phyloP scores from a whole-genome alignment of 2,888 invertebrate species.

The Julus scanicus region DNA sequence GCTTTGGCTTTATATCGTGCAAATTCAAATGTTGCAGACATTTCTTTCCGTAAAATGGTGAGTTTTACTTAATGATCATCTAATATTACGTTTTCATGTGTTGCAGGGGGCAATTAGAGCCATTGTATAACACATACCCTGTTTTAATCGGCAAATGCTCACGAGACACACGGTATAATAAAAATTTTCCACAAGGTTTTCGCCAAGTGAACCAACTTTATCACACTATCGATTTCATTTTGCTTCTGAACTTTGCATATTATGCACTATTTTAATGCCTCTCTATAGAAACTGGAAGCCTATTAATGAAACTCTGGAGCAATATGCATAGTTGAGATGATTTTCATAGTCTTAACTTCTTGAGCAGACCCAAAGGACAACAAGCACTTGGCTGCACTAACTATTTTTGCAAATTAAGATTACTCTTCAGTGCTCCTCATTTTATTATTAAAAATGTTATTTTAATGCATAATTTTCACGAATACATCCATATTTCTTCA shows the following conservation, averaged over 20 bases:
- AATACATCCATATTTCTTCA: background rate
- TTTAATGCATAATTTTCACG: background rate
- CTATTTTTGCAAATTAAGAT: background rate
- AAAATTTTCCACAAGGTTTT: background rate
- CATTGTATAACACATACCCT: background rate
- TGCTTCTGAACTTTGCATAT: conserved; percentile 1
- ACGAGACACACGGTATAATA: background rate
- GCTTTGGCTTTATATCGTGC: background rate
- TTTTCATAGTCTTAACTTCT: conserved; percentile 10
- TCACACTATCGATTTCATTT: conserved; percentile 18
- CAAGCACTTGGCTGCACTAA: background rate
- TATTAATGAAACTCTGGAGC: conserved; percentile 36
- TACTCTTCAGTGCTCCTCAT: background rate
- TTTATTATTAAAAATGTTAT: background rate
- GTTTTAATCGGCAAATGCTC: background rate
- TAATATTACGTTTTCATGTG: background rate
- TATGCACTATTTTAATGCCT: background rate
- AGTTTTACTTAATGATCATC: background rate
- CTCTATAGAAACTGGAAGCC: background rate
- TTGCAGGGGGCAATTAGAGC: background rate
- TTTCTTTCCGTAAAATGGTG: background rate
- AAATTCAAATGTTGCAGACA: background rate
- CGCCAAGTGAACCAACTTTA: background rate
- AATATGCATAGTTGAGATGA: background rate
- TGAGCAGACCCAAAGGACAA: background rate